Evolutionary conservation across 2,113 vertebrate genomes (phyloP).

Genomic region (Lichenostomus cassidix): DNA sequence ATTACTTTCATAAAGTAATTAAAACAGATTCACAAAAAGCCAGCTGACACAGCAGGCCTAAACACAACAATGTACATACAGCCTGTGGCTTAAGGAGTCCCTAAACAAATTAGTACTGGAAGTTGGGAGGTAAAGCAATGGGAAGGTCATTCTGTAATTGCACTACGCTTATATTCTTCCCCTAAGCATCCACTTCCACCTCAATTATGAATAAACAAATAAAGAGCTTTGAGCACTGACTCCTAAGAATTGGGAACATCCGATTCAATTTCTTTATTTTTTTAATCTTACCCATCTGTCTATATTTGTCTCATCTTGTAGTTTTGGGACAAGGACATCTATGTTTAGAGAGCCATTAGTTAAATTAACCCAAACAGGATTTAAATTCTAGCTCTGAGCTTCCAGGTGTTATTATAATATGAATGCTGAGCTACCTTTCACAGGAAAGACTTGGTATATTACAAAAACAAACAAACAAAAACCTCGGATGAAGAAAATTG

Average conservation of each 20-base stretch:
- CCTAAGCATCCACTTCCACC: not conserved
- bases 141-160: not conserved
- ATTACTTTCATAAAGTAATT: not conserved
- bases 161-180: not conserved
- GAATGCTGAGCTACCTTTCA: not conserved
- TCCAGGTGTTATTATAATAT: not conserved
- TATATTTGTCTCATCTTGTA: not conserved
- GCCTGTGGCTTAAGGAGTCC: not conserved
- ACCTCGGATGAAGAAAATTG: not conserved
- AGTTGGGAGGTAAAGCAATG: not conserved
- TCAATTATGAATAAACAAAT: not conserved
- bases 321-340: not conserved
- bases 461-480: not conserved
- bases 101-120: not conserved
- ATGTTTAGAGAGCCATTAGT: not conserved
- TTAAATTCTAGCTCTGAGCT: not conserved
- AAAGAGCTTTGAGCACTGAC: not conserved
- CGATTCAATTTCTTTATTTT: not conserved
- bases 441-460: not conserved
- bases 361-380: not conserved
- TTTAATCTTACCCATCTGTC: not conserved
- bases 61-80: not conserved
- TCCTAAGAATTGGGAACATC: not conserved
- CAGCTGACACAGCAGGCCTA: not conserved
- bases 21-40: not conserved